phyloP scores from a whole-genome alignment of 1,140 invertebrate genomes.

The Phthorimaea operculella region DNA sequence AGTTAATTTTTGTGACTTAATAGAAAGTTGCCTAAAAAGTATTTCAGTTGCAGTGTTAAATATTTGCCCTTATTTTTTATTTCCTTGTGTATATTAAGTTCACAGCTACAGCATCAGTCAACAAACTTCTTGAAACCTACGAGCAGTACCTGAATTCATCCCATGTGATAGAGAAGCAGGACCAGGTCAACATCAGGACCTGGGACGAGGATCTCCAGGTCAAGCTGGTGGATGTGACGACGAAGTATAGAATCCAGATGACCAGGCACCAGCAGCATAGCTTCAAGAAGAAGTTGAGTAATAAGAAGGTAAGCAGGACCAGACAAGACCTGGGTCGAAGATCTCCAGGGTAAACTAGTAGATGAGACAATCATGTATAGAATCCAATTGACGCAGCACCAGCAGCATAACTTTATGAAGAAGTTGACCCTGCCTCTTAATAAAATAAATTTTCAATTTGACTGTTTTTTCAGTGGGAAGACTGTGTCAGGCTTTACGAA shows the following conservation, averaged over 20 bases:
- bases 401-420: constrained; percentile 34
- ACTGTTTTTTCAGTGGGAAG: constrained; percentile 31
- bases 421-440: no score
- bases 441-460: no score
- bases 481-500: constrained; percentile 28
- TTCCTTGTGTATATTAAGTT: background rate
- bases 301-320: no score
- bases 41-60: no score
- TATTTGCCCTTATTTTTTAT: background rate
- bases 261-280: constrained; percentile 32
- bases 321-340: constrained; percentile 24
- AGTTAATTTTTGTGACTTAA: no score
- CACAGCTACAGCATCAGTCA: background rate
- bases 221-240: constrained; percentile 29
- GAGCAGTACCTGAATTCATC: constrained; percentile 12
- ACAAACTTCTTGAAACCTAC: background rate
- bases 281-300: constrained; percentile 16
- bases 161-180: constrained; percentile 22
- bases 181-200: constrained; percentile 19
- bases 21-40: no score
- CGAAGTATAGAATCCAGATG: constrained; percentile 36
- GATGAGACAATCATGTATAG: constrained; percentile 31
- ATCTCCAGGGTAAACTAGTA: constrained; percentile 33
- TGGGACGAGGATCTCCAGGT: constrained; percentile 33
- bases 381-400: constrained; percentile 34